Percentiles rank a stretch among this genome's conserved stretches.
Evolutionary conservation across 2,888 invertebrate species (phyloP).

Genomic region (Rotaria sp.): DNA sequence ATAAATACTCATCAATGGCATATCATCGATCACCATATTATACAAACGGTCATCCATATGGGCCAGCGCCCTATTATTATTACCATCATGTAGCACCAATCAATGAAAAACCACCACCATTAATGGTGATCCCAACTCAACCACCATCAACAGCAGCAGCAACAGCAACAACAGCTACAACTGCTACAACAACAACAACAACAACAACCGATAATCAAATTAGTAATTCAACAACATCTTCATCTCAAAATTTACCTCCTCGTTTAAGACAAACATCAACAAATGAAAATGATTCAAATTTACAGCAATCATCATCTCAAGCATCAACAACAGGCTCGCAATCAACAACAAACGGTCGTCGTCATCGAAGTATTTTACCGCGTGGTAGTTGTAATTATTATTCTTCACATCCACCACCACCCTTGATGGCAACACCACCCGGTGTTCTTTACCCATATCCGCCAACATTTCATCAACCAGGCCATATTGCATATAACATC

Average conservation of each 20-base stretch:
- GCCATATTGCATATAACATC: slow-evolving; percentile 16
- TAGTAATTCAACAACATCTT: background rate
- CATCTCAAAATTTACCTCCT: background rate
- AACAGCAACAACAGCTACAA: background rate
- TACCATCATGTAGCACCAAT: background rate
- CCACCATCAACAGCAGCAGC: background rate
- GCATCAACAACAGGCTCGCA: background rate
- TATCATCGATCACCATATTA: background rate
- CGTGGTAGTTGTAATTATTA: background rate
- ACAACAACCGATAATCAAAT: background rate
- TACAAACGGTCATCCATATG: background rate
- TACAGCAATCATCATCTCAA: background rate
- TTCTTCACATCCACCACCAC: background rate
- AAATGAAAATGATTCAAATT: background rate
- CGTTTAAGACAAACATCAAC: background rate
- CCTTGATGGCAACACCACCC: slow-evolving; percentile 4
- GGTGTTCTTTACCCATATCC: slow-evolving; percentile 12
- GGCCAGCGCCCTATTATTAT: background rate
- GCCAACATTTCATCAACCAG: background rate
- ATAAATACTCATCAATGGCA: background rate
- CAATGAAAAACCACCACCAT: background rate
- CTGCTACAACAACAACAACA: background rate
- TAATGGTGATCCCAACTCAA: background rate
- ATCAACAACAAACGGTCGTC: background rate
- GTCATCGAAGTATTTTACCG: slow-evolving; percentile 7